Evolutionary conservation across 2,888 invertebrate species (phyloP).

Genomic region (Parapristionchus giblindavisi): DNA sequence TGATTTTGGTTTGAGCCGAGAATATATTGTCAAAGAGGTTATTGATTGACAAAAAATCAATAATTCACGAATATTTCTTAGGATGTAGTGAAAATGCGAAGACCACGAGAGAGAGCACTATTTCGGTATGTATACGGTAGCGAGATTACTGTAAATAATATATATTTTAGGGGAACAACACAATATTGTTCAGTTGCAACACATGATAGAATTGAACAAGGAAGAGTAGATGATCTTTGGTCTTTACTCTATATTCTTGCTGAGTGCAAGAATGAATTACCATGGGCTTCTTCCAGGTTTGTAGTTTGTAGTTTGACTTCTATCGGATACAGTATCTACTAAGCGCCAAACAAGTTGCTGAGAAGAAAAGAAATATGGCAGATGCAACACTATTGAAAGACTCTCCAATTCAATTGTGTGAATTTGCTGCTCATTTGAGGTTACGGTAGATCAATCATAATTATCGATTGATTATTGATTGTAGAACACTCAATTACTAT

Average conservation of each 20-base stretch:
- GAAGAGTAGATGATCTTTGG: slow-evolving; percentile 35
- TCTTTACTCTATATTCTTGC: slow-evolving; percentile 31
- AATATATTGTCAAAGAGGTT: slow-evolving; percentile 22
- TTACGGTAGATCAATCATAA: background rate
- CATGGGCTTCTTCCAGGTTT: slow-evolving; percentile 18
- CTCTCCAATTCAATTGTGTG: slow-evolving; percentile 21
- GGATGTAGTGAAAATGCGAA: slow-evolving; percentile 4
- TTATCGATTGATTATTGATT: background rate
- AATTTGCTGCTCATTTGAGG: slow-evolving; percentile 21
- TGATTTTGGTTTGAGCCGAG: slow-evolving; percentile 34
- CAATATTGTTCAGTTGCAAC: slow-evolving; percentile 36
- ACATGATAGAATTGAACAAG: slow-evolving; percentile 36
- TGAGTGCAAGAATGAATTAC: slow-evolving; percentile 9
- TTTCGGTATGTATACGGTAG: slow-evolving; percentile 8
- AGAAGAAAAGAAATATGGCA: slow-evolving; percentile 14
- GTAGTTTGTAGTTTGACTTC: background rate
- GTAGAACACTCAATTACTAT: slow-evolving; percentile 25
- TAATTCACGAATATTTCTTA: background rate
- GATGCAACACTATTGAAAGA: slow-evolving; percentile 8
- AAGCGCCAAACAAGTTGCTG: slow-evolving; percentile 15
- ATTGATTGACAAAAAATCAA: background rate
- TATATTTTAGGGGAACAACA: slow-evolving; percentile 21
- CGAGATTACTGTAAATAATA: too few species aligned
- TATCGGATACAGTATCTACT: background rate
- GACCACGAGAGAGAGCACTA: slow-evolving; percentile 30